Base-by-base conservation (phyloP, 1,140 invertebrate genomes). In the Conopomorpha cramerella region DNA sequence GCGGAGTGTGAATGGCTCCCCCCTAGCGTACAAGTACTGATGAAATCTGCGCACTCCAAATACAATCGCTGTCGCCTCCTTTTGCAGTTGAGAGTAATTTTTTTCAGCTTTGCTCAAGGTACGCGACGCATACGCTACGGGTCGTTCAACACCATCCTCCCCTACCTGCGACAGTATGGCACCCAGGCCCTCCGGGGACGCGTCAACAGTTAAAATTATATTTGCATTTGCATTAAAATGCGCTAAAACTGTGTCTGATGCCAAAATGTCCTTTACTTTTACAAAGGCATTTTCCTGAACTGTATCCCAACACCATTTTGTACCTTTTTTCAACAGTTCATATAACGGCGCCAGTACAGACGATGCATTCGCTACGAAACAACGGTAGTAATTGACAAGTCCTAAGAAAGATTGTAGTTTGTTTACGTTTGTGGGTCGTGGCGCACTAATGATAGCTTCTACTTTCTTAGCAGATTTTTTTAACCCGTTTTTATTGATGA, bases 1-100 rank as follows among this genome's bases (percentile, higher is more conserved):
- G 2, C 30, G 30, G 2, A 32, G 16, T 3, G 15, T 19, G 26
- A 35, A 35, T 7, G 19, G 34, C 7, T 8, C 12, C 16, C 25
- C 10, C 16, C 35, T 11, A 15, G 7, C 35, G 23, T 37, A 37
- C 10, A 37, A 29, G 11, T 29, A 37, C 13, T 37, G 35, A 16
- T 37, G 35, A 29, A 29, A 28, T 8, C 28, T 16, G 2, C 28
- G 13, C 1, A 37, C 17, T 61, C 42, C 51, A 72, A 11, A 79
- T 36, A 11, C 25, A 13, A 81, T 59, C 2, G 56, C 52, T 1
- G 76, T 45, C 2, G 49, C 72, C 52, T 82, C 78, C 37, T 70
- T 67, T 30, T 83, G 78, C 14, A 74, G 61, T 35, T 77, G 57
- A 17, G 33, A 7, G 25, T 76, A 79, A 30, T 72, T 67, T 36